These are phyloP conservation scores for Eupithecia dodoneata DNA, from an alignment of 2,888 invertebrate genomes.

Conservation along the genomic window DNA sequence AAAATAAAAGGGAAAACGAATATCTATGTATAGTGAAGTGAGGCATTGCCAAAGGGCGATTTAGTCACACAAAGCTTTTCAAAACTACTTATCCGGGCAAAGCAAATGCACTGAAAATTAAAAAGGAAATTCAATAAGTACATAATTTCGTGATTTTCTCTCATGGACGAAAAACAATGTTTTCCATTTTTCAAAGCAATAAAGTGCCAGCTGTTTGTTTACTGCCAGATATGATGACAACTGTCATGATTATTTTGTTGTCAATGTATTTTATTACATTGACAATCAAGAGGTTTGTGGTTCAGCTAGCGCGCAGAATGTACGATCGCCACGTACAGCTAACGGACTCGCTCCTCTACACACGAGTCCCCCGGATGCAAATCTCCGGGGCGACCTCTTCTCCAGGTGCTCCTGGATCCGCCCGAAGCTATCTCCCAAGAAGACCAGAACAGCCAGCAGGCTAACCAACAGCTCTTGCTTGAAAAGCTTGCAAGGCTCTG, in stretches of 20 bases:
- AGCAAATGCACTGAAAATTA: slow-evolving; percentile 45
- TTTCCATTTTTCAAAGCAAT: slow-evolving; percentile 17
- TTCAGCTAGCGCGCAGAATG: too few relatives aligned
- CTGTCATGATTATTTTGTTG: not conserved
- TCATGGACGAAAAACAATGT: slow-evolving; percentile 43
- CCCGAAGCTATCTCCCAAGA: too few relatives aligned
- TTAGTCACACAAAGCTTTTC: slow-evolving; percentile 38
- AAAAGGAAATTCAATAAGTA: slow-evolving; percentile 52
- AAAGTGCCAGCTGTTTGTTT: slow-evolving; percentile 1
- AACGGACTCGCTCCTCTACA: too few relatives aligned
- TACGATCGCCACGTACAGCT: too few relatives aligned
- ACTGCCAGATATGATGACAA: not conserved
- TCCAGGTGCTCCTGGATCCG: too few relatives aligned
- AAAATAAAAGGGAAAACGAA: slow-evolving; percentile 66
- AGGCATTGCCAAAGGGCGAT: slow-evolving; percentile 59
- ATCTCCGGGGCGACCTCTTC: too few relatives aligned
- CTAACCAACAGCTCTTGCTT: too few relatives aligned
- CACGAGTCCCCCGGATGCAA: too few relatives aligned
- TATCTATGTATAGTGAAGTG: slow-evolving; percentile 52
- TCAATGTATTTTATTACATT: not conserved
- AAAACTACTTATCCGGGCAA: slow-evolving; percentile 40
- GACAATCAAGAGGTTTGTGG: too few relatives aligned
- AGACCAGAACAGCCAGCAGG: too few relatives aligned
- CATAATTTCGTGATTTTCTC: slow-evolving; percentile 38
- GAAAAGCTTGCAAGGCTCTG: too few relatives aligned